Percentiles rank a stretch among this genome's conserved stretches.
Conservation (phyloP, 2,888 invertebrate species). For the Druceiella hillmani region DNA sequence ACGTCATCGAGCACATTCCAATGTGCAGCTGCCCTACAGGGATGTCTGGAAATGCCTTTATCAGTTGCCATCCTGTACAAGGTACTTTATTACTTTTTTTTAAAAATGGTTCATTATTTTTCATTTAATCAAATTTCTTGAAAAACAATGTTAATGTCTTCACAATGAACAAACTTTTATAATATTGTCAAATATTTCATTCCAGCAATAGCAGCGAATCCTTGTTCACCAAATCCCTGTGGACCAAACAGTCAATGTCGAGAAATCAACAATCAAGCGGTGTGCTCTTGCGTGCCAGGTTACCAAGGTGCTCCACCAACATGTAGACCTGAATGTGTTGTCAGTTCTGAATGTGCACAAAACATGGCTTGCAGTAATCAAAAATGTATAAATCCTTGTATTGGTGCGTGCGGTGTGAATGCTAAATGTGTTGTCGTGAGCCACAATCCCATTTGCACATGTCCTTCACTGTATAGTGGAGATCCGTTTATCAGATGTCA, state of each 20-base stretch:
- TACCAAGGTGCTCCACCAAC: slow-evolving; percentile 68
- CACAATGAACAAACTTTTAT: too few relatives aligned
- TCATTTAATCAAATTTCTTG: not conserved
- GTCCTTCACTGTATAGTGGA: slow-evolving; percentile 59
- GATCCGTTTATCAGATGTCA: slow-evolving; percentile 59
- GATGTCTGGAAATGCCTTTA: slow-evolving; percentile 63
- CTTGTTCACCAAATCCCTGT: slow-evolving; percentile 38
- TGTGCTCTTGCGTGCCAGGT: slow-evolving; percentile 66
- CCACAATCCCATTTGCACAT: slow-evolving; percentile 71
- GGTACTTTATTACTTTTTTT: slow-evolving; percentile 28
- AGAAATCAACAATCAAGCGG: slow-evolving; percentile 59
- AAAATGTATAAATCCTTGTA: slow-evolving; percentile 69
- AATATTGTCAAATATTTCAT: too few relatives aligned
- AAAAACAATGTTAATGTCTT: too few relatives aligned
- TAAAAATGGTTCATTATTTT: slow-evolving; percentile 3
- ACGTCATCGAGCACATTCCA: slow-evolving; percentile 67
- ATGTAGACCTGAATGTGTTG: slow-evolving; percentile 68
- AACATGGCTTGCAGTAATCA: slow-evolving; percentile 66
- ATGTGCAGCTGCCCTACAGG: slow-evolving; percentile 64
- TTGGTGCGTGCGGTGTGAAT: slow-evolving; percentile 61
- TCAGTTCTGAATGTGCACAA: slow-evolving; percentile 64
- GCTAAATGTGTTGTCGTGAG: slow-evolving; percentile 62
- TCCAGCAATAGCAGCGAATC: too few relatives aligned
- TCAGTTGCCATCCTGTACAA: slow-evolving; percentile 50
- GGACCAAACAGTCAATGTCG: slow-evolving; percentile 58